These are phyloP conservation scores for Ptychochromis oligacanthus DNA, from an alignment of 2,113 vertebrate genomes.

Conservation along the genomic window DNA sequence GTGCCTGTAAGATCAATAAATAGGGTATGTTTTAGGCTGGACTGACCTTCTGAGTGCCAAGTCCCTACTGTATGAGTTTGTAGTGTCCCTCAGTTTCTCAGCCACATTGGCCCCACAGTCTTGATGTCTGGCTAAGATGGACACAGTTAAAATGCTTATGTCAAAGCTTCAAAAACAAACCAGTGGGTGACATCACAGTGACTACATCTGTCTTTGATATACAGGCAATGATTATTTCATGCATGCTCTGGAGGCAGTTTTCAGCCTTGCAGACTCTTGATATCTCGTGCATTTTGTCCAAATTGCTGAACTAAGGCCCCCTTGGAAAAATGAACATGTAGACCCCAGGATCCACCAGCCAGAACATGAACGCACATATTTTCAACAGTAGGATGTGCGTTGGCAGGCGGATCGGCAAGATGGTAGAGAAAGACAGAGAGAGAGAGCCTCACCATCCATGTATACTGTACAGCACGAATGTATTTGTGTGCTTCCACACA, in stretches of 20 bases:
- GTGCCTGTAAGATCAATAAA: too few species aligned
- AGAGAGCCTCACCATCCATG: conserved; percentile 5
- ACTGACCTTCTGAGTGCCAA: neutral
- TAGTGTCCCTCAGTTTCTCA: too few species aligned
- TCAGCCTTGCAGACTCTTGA: neutral
- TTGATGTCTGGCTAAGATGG: too few species aligned
- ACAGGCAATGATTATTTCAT: too few species aligned
- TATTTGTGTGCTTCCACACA: conserved; percentile 52
- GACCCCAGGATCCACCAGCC: conserved; percentile 6
- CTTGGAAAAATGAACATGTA: neutral
- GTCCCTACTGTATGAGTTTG: too few species aligned
- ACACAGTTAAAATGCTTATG: too few species aligned
- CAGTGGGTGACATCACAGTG: too few species aligned
- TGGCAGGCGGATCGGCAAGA: conserved; percentile 1
- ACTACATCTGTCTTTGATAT: too few species aligned
- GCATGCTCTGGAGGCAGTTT: too few species aligned
- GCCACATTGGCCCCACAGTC: too few species aligned
- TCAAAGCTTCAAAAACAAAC: too few species aligned
- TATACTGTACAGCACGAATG: conserved; percentile 18
- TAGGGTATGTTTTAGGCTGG: too few species aligned
- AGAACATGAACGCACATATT: conserved; percentile 38
- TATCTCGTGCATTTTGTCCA: neutral
- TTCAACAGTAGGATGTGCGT: conserved; percentile 34
- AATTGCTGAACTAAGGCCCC: neutral
- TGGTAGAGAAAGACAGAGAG: conserved; percentile 34